These are phyloP conservation scores for Dermochelys coriacea DNA, from an alignment of 2,797 vertebrate genomes.

Conservation along the genomic window DNA sequence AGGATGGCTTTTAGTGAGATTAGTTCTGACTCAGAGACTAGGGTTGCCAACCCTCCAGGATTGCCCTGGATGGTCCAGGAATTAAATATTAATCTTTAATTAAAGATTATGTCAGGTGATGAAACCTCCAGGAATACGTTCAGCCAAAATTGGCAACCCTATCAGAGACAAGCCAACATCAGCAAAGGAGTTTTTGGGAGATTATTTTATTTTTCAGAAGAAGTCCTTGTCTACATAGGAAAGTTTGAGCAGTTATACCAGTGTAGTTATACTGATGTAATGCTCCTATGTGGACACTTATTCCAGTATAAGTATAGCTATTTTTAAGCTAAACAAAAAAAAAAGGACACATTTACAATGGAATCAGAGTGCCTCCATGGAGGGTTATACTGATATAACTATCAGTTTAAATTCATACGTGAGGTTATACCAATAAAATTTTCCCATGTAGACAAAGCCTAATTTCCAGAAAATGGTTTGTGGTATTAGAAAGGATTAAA, in stretches of 20 bases:
- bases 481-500: background rate
- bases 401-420: fast-evolving
- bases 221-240: fast-evolving
- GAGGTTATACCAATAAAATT: background rate
- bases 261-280: background rate
- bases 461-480: background rate
- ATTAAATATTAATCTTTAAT: too few species aligned
- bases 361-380: background rate
- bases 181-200: background rate
- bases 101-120: too few species aligned
- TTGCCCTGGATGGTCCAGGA: too few species aligned
- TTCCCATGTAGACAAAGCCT: background rate
- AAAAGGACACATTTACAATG: background rate
- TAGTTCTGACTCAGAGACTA: background rate
- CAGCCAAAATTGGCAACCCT: too few species aligned
- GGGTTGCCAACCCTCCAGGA: too few species aligned
- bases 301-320: background rate
- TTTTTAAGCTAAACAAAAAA: slow-evolving; percentile 15
- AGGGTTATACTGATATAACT: fast-evolving
- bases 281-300: background rate
- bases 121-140: too few species aligned
- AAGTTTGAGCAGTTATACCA: fast-evolving
- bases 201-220: background rate
- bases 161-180: background rate
- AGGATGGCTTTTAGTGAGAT: background rate